These are phyloP conservation scores for Cotesia typhae DNA, from an alignment of 1,140 invertebrate species.

Conservation along the genomic window DNA sequence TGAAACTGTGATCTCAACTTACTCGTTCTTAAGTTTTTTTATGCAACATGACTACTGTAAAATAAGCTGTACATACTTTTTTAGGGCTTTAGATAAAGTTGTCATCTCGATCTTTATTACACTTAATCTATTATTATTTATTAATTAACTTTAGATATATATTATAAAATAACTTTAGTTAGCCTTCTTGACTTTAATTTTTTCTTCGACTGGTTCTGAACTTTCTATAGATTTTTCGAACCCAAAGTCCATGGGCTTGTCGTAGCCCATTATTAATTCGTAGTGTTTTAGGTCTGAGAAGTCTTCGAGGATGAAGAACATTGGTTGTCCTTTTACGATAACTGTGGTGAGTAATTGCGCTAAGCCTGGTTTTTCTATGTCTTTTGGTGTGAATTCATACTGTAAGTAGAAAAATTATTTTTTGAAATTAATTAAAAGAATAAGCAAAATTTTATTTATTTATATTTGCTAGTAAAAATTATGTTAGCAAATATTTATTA, in stretches of 20 bases:
- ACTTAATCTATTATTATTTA: no score
- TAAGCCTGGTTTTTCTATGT: constrained; percentile 81
- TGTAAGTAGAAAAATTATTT: constrained; percentile 58
- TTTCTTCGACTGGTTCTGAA: neutral
- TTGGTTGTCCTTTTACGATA: constrained; percentile 72
- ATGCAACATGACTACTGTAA: neutral
- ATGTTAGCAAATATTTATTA: no score
- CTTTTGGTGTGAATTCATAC: constrained; percentile 77
- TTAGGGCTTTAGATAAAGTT: no score
- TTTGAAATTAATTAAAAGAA: neutral
- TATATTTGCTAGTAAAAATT: no score
- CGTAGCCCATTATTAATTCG: constrained; percentile 86
- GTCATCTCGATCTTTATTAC: no score
- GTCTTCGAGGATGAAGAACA: constrained; percentile 78
- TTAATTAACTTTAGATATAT: no score
- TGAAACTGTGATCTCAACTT: constrained; percentile 21
- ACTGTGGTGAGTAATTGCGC: constrained; percentile 86
- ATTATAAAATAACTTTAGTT: neutral
- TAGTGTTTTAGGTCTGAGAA: constrained; percentile 80
- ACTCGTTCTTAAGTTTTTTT: no score
- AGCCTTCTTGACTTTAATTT: neutral
- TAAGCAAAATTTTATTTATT: no score
- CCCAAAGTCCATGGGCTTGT: constrained; percentile 87
- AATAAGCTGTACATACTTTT: no score
- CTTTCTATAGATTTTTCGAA: constrained; percentile 45